Evolutionary conservation across 2,797 vertebrate genomes (phyloP), one percentile per base, ranked within the genome.

Genomic region (Sebastes matsubarae): DNA sequence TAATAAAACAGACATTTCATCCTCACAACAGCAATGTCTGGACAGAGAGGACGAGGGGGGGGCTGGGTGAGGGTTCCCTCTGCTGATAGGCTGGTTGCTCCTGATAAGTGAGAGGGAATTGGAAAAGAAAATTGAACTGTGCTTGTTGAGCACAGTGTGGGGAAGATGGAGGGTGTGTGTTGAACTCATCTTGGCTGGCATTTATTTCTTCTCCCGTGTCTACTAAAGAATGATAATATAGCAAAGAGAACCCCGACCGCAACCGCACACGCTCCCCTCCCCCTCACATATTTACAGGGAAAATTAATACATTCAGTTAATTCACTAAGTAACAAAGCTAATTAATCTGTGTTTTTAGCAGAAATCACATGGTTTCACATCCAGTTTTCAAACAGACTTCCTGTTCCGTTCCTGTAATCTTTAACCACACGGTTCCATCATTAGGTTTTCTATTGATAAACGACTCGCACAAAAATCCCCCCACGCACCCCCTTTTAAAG

Each of bases 1-100:
- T 96, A 96, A 96, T 96, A 96, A 96, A 96, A 96, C 96, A 96
- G 95, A 96, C 96, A 96, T 96, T 95, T 96, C 93, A 96, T 96
- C 94, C 95, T 96, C 95, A 96, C 96, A 96, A 96, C 96, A 96
- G 96, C 95, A 96, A 96, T 96, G 96, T 96, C 96, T 96, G 96
- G 94, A 95, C 94, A 95, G 90, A 94, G 94, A 93, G 93, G 94
- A 89, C 27, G 82, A 87, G 89, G 90, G 88, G 91, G 91, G 87
- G 92, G 86, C 83, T 71, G 89, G 91, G 93, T 87, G 87, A 91
- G 93, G 94, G 93, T 94, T 95, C 94, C 92, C 90, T 94, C 83
- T 90, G 93, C 95, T 93, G 92, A 93, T 95, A 95, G 93, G 93
- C 95, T 95, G 95, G 93, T 94, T 93, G 93, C 86, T 95, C 90